Percentiles rank a stretch among this genome's conserved stretches.
Evolutionary conservation across 2,113 vertebrate genomes (phyloP).

Genomic region (Nipponia nippon): DNA sequence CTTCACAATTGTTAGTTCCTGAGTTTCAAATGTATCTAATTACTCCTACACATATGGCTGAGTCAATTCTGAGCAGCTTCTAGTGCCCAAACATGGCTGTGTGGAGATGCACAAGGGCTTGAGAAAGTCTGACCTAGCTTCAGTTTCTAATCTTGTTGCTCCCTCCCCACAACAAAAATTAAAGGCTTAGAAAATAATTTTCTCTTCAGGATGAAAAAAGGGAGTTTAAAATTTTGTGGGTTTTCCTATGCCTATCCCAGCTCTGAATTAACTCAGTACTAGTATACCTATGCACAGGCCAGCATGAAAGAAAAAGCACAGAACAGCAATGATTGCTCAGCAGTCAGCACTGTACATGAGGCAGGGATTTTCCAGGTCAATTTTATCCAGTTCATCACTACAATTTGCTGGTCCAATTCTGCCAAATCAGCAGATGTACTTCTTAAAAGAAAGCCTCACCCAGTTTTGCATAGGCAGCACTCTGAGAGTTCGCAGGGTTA

Average conservation of each 20-base stretch:
- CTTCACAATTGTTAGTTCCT: neutral
- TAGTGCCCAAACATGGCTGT: neutral
- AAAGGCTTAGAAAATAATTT: neutral
- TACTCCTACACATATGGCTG: neutral
- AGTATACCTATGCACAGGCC: neutral
- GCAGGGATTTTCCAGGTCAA: conserved; percentile 56
- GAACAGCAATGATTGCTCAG: conserved; percentile 47
- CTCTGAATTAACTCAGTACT: neutral
- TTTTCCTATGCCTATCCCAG: neutral
- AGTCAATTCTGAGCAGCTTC: neutral
- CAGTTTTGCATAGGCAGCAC: conserved; percentile 36
- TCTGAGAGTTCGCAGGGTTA: neutral
- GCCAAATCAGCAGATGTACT: conserved; percentile 31
- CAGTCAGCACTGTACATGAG: conserved; percentile 47
- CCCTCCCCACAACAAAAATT: neutral
- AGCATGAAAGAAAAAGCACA: conserved; percentile 42
- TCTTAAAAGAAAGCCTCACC: conserved; percentile 19
- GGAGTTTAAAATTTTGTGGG: neutral
- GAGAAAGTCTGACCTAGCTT: neutral
- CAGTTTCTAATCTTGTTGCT: neutral
- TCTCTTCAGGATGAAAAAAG: neutral
- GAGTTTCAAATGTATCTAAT: neutral
- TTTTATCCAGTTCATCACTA: conserved; percentile 45
- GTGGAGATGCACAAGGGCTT: neutral
- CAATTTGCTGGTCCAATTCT: conserved; percentile 22